Evolutionary conservation across 1,140 invertebrate genomes (phyloP).

Genomic region (Bombus breviceps): DNA sequence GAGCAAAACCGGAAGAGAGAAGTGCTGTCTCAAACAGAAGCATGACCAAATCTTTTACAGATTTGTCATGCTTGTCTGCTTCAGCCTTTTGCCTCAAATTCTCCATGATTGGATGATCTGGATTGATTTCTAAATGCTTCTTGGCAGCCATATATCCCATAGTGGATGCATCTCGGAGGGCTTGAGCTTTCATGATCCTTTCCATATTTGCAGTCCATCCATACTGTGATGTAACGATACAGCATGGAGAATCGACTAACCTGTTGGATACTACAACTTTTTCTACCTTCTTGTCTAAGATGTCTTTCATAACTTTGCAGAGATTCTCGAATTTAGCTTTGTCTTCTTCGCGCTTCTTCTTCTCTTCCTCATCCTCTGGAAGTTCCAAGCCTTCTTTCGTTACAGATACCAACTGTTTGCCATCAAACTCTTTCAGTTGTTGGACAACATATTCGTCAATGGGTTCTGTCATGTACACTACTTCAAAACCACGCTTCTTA

Average conservation of each 20-base stretch:
- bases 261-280: conserved; percentile 97
- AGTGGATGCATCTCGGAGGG: conserved; percentile 95
- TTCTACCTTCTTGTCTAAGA: conserved; percentile 98
- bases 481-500: conserved; percentile 98
- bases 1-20: conserved; percentile 94
- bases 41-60: conserved; percentile 97
- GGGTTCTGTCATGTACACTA: conserved; percentile 99
- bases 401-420: conserved; percentile 97
- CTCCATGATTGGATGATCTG: conserved; percentile 97
- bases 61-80: conserved; percentile 98
- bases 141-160: conserved; percentile 99
- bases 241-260: conserved; percentile 98
- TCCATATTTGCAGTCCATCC: conserved; percentile 99
- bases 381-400: conserved; percentile 99
- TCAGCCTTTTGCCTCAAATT: conserved; percentile 95
- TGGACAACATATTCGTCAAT: conserved; percentile 99
- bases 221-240: conserved; percentile 99
- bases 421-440: conserved; percentile 98
- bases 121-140: conserved; percentile 99
- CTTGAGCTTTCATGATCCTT: conserved; percentile 99
- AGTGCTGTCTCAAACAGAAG: conserved; percentile 95
- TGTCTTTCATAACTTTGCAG: conserved; percentile 99
- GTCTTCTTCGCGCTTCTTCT: conserved; percentile 97
- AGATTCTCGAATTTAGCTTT: conserved; percentile 96
- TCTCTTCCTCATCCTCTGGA: conserved; percentile 97